Percentiles rank a stretch among this genome's conserved stretches.
These are phyloP conservation scores for Sprattus sprattus DNA, from an alignment of 2,113 vertebrate genomes.

Conservation along the genomic window DNA sequence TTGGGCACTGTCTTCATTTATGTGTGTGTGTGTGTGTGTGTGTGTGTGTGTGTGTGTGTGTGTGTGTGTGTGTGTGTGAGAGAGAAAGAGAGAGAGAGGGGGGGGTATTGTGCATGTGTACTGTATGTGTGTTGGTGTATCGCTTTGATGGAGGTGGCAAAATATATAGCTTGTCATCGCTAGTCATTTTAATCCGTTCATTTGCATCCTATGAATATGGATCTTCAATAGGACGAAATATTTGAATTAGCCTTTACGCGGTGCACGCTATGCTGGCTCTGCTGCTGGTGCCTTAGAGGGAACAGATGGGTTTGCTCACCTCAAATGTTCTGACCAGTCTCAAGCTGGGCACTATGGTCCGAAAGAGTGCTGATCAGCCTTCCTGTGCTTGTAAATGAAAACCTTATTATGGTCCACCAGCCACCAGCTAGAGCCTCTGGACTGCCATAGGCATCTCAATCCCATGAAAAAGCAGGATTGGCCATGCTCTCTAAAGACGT, in stretches of 20 bases:
- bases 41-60: not conserved
- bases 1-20: not conserved
- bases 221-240: not conserved
- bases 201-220: not conserved
- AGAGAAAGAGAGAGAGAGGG: not conserved
- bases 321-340: not conserved
- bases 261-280: not conserved
- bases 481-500: not conserved
- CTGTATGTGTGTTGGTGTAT: not conserved
- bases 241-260: not conserved
- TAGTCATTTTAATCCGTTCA: not conserved
- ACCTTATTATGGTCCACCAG: not conserved
- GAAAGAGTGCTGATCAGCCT: not conserved
- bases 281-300: not conserved
- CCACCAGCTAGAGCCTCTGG: not conserved
- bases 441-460: not conserved
- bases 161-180: not conserved
- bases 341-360: not conserved
- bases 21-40: not conserved
- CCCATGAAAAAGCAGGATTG: not conserved
- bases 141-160: not conserved
- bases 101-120: not conserved
- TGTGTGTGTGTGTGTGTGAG: not conserved
- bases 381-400: not conserved
- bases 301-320: constrained; percentile 6